Evolutionary conservation across 2,888 invertebrate species (phyloP).

Genomic region (Emmelina monodactyla): DNA sequence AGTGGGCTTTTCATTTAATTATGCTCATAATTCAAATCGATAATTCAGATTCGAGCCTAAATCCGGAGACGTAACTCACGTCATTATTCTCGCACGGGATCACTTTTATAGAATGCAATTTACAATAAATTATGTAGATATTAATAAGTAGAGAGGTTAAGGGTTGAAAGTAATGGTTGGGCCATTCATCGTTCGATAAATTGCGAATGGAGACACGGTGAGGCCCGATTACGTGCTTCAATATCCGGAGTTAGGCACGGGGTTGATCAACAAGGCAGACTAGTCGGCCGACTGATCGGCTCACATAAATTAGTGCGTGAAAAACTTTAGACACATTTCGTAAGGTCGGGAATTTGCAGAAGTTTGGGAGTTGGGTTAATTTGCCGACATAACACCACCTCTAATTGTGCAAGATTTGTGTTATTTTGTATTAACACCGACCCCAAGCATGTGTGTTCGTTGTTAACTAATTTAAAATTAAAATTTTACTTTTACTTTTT

Average conservation of each 20-base stretch:
- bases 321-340: constrained; percentile 26
- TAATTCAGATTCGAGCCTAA: constrained; percentile 13
- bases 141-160: constrained; percentile 62
- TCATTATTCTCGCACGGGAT: constrained; percentile 40
- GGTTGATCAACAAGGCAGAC: too few species aligned
- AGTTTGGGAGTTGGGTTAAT: constrained; percentile 26
- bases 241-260: too few species aligned
- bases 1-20: constrained; percentile 9
- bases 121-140: constrained; percentile 66
- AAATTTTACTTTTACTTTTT: too few species aligned
- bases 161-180: constrained; percentile 57
- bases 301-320: constrained; percentile 26
- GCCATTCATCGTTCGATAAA: constrained; percentile 63
- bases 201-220: constrained; percentile 58
- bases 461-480: too few species aligned
- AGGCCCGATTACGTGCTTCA: constrained; percentile 64
- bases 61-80: constrained; percentile 12
- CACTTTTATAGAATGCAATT: constrained; percentile 57
- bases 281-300: constrained; percentile 16
- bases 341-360: constrained; percentile 21
- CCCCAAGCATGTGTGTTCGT: too few species aligned
- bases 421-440: too few species aligned
- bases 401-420: too few species aligned
- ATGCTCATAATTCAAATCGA: constrained; percentile 13
- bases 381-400: too few species aligned